Evolutionary conservation across 1,140 invertebrate genomes (phyloP).

Genomic region (Grapholita molesta): DNA sequence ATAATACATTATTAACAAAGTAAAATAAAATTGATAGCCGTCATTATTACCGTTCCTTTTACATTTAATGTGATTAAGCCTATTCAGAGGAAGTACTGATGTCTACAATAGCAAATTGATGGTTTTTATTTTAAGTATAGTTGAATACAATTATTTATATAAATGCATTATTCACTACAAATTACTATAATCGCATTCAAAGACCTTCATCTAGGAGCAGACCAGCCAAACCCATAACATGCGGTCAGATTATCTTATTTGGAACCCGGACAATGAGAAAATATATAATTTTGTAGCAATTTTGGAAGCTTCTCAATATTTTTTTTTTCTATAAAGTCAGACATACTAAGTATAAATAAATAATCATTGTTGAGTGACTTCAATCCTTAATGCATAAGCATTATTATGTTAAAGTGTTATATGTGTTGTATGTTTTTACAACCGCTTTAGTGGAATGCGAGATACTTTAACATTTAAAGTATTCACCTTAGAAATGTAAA

Average conservation of each 20-base stretch:
- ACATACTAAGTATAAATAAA: too few relatives aligned
- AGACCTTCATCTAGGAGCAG: constrained; percentile 9
- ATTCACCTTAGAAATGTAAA: too few relatives aligned
- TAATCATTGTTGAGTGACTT: too few relatives aligned
- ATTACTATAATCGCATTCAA: constrained; percentile 27
- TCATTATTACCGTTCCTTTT: not conserved
- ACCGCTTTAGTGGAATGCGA: too few relatives aligned
- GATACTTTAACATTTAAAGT: too few relatives aligned
- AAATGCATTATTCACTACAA: not conserved
- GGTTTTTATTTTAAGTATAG: constrained; percentile 4
- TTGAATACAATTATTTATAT: not conserved
- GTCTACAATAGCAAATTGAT: constrained; percentile 1
- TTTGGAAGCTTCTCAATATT: too few relatives aligned
- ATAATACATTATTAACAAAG: not conserved
- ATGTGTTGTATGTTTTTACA: too few relatives aligned
- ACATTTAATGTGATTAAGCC: not conserved
- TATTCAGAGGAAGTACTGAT: not conserved
- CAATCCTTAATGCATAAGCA: too few relatives aligned
- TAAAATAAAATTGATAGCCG: not conserved
- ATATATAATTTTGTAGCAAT: too few relatives aligned
- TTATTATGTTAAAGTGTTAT: too few relatives aligned
- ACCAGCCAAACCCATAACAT: not conserved
- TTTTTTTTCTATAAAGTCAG: too few relatives aligned
- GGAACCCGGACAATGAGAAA: too few relatives aligned
- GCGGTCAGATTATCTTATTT: not conserved